phyloP scores from a whole-genome alignment of 2,888 invertebrate species.

The Limnephilus rhombicus region DNA sequence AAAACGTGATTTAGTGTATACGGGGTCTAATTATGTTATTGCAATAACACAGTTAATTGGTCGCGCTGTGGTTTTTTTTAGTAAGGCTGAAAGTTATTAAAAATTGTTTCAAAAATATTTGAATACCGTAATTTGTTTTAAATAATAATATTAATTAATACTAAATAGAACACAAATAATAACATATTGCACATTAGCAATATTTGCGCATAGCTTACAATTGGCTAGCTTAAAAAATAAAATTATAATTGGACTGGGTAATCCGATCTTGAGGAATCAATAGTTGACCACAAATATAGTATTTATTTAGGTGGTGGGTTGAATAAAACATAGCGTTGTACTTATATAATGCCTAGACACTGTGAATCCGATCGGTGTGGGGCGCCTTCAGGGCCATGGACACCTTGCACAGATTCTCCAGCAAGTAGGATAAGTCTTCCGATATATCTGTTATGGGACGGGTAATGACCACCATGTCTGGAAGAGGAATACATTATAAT shows the following conservation, averaged over 20 bases:
- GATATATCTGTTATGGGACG: constrained; percentile 75
- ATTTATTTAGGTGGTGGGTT: neutral
- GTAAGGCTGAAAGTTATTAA: too few species aligned
- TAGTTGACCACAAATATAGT: neutral
- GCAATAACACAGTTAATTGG: too few species aligned
- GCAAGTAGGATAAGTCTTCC: constrained; percentile 75
- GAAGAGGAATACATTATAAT: constrained; percentile 20
- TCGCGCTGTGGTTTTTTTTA: too few species aligned
- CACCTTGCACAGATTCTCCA: constrained; percentile 73
- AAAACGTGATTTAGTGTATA: too few species aligned
- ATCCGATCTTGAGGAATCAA: neutral
- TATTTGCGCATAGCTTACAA: neutral
- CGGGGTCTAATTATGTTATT: too few species aligned
- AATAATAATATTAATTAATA: neutral
- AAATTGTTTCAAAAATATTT: neutral
- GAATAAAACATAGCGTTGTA: neutral
- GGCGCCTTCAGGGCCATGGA: constrained; percentile 65
- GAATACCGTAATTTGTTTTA: neutral
- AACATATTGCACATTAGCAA: neutral
- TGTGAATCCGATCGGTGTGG: constrained; percentile 65
- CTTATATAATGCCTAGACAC: constrained; percentile 48
- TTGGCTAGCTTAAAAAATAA: neutral
- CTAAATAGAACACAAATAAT: neutral
- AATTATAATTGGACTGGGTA: neutral
- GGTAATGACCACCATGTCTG: constrained; percentile 77